Conservation (phyloP, 2,797 vertebrate genomes). For the Babyrousa celebensis region DNA sequence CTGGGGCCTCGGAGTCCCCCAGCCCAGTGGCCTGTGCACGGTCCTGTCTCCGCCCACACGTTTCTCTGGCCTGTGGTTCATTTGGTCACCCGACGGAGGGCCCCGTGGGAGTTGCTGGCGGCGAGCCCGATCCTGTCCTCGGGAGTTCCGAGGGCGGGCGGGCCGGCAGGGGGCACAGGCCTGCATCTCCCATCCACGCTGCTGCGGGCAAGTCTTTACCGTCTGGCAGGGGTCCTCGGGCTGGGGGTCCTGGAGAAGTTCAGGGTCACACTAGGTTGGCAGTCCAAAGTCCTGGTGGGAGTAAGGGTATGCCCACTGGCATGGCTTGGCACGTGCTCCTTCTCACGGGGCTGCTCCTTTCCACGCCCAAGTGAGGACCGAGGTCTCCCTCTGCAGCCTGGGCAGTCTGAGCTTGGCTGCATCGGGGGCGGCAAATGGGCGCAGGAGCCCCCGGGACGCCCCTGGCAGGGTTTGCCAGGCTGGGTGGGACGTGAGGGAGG, state of each 20-base stretch:
- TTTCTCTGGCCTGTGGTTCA: no score
- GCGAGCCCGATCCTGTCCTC: neutral
- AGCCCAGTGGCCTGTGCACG: fast-evolving
- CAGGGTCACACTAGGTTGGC: neutral
- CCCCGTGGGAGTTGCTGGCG: fast-evolving
- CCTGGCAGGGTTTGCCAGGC: neutral
- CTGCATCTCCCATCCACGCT: fast-evolving
- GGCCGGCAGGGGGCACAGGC: no score
- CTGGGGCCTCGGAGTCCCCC: fast-evolving
- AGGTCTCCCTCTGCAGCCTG: neutral
- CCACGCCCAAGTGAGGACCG: fast-evolving
- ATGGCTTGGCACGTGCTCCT: neutral
- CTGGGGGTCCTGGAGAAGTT: neutral
- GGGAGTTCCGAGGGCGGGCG: fast-evolving
- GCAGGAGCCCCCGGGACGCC: fast-evolving
- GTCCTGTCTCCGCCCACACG: neutral
- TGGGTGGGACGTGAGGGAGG: neutral
- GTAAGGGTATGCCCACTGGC: fast-evolving
- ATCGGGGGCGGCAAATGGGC: neutral
- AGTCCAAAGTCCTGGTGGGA: neutral
- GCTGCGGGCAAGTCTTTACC: fast-evolving
- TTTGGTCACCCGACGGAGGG: fast-evolving
- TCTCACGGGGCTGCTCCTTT: fast-evolving
- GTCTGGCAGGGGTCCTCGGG: neutral
- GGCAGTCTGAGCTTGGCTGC: fast-evolving